Percentiles rank a stretch among this genome's conserved stretches.
Evolutionary conservation across 2,888 invertebrate genomes (phyloP).

Genomic region (Dilophus febrilis): DNA sequence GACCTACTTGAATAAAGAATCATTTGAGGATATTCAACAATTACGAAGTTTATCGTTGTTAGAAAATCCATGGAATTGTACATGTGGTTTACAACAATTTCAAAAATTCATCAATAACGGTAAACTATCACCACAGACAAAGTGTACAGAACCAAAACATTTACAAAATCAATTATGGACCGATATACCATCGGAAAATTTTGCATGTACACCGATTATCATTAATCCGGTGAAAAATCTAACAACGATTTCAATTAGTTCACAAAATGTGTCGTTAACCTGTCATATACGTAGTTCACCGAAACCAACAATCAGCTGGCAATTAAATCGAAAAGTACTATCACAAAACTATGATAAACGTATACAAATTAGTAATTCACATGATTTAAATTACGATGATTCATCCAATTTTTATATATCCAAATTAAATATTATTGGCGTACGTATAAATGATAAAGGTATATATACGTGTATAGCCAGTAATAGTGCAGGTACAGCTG

Average conservation of each 20-base stretch:
- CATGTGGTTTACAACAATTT: constrained; percentile 64
- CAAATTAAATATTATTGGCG: constrained; percentile 47
- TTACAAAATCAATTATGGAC: constrained; percentile 57
- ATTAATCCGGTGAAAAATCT: constrained; percentile 38
- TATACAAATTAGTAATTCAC: constrained; percentile 18
- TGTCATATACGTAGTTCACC: constrained; percentile 65
- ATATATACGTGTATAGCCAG: constrained; percentile 65
- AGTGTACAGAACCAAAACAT: constrained; percentile 51
- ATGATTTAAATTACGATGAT: constrained; percentile 21
- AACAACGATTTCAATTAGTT: constrained; percentile 42
- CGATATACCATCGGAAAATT: constrained; percentile 48
- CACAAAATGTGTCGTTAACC: constrained; percentile 49
- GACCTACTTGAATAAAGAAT: constrained; percentile 44
- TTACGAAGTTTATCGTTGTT: constrained; percentile 57
- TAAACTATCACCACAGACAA: constrained; percentile 56
- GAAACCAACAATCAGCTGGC: constrained; percentile 58
- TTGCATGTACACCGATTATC: constrained; percentile 69
- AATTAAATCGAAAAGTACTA: constrained; percentile 38
- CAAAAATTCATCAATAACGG: constrained; percentile 57
- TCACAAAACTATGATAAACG: constrained; percentile 34
- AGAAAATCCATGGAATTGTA: constrained; percentile 78
- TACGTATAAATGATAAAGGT: constrained; percentile 46
- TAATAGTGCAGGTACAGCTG: constrained; percentile 64
- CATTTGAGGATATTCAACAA: constrained; percentile 45
- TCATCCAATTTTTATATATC: constrained; percentile 25